A percentile compares a stretch with the other conserved stretches of the same genome.
Conservation (phyloP, 2,113 vertebrate species). For the western clawed frog (Xenopus tropicalis) region UCB_Xtro_10.0 CM004445.2:68332501-68333000, state of each 20-base stretch:
- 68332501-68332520: constrained; percentile 39
- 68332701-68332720: not conserved
- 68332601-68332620: not conserved
- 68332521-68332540: constrained; percentile 10
- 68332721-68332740: not conserved
- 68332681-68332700: not conserved
- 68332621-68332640: not conserved
- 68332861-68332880: no score
- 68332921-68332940: no score
- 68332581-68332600: not conserved
- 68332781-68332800: not conserved
- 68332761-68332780: not conserved
- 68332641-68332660: not conserved
- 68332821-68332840: not conserved
- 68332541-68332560: not conserved
- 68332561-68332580: no score
- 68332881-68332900: no score
- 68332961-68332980: no score
- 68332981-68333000: no score
- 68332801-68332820: not conserved
- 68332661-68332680: not conserved
- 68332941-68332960: no score
- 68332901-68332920: no score
- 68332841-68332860: not conserved
- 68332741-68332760: not conserved